phyloP scores from a whole-genome alignment of 2,888 invertebrate genomes.

The Homarus gammarus region DNA sequence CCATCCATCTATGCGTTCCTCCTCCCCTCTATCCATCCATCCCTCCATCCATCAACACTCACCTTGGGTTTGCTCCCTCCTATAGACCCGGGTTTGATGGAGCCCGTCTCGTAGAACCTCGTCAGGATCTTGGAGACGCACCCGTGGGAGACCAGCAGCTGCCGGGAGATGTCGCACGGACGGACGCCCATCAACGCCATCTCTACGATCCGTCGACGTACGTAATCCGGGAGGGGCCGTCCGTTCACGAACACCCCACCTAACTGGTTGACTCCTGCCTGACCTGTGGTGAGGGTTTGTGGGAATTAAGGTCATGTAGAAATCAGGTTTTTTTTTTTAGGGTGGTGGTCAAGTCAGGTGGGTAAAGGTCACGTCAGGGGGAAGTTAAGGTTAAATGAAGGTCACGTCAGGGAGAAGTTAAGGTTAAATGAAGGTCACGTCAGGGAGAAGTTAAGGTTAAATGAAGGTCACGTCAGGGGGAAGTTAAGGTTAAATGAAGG shows the following conservation, averaged over 20 bases:
- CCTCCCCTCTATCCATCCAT: neutral
- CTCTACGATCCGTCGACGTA: conserved; percentile 95
- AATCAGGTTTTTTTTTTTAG: neutral
- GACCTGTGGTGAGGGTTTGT: conserved; percentile 38
- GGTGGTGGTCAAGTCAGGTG: too few relatives aligned
- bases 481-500: too few relatives aligned
- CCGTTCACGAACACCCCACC: conserved; percentile 99
- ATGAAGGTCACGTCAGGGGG: too few relatives aligned
- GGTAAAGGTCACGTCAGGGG: too few relatives aligned
- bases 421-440: too few relatives aligned
- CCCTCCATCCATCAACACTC: conserved; percentile 73
- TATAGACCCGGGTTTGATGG: conserved; percentile 95
- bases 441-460: too few relatives aligned
- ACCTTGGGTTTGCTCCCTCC: conserved; percentile 98
- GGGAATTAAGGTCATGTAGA: too few relatives aligned
- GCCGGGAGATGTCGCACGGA: conserved; percentile 97
- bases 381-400: too few relatives aligned
- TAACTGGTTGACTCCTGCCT: conserved; percentile 83
- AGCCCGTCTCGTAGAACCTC: conserved; percentile 93
- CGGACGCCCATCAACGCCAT: conserved; percentile 93
- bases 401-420: too few relatives aligned
- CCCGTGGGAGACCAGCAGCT: conserved; percentile 96
- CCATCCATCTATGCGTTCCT: neutral
- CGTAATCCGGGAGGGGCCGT: conserved; percentile 96
- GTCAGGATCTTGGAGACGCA: conserved; percentile 98